Evolutionary conservation across 2,113 vertebrate genomes (phyloP), one percentile per base, ranked within the genome.

Genomic region (Grammomys surdaster): DNA sequence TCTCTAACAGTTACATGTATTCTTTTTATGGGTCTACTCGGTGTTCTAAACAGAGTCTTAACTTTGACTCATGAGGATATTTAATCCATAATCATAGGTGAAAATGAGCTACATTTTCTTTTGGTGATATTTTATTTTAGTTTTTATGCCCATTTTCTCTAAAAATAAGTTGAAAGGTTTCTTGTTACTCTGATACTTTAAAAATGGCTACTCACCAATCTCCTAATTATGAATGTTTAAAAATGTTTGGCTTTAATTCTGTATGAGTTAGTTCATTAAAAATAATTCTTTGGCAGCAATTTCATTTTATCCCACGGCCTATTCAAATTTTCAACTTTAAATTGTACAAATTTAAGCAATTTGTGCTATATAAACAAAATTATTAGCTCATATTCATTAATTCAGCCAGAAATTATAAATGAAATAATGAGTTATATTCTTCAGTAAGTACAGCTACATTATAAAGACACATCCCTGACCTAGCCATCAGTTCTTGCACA

Each of bases 81-180:
- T 97, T 51, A 92, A 76, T 22, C 48, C 54, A 43, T 80, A 80
- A 84, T 94, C 11, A 92, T 43, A 84, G 92, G 9, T 85, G 14
- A 88, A 20, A 94, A 90, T 85, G 84, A 94, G 73, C 19, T 73
- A 0, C 46, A 92, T 93, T 95, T 90, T 92, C 85, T 54, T 95
- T 88, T 84, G 36, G 3, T 81, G 60, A 76, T 91, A 31, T 56
- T 19, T 70, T 92, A 22, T 81, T 93, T 31, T 33, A 43, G 51
- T 91, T 96, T 96, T 40, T 48, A 95, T 70, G 24, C n/a, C 26
- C 75, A 67, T 82, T 93, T 94, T 90, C 69, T 89, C 93, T 90
- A 94, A 90, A 90, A 88, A 54, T 14, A 94, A 31, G 78, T 90
- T 88, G 48, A 80, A 96, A 94, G 0, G 0, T n/a, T 89, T 94